Conservation (phyloP, 2,888 invertebrate genomes). For the Zygogramma bicolorata region DNA sequence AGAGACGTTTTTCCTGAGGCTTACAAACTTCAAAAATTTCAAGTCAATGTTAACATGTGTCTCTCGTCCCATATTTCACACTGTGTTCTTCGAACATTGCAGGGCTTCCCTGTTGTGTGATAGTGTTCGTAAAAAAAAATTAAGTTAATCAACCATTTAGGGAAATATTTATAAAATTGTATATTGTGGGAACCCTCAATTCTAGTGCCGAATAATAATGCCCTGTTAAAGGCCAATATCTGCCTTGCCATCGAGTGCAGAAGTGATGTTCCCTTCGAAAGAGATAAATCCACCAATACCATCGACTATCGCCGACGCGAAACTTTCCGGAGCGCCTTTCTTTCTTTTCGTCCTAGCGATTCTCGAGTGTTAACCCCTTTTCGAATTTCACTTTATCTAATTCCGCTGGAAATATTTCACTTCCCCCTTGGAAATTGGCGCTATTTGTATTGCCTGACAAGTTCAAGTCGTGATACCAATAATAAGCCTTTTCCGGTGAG, state of each 20-base stretch:
- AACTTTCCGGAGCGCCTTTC: constrained; percentile 1
- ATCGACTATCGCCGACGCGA: not conserved
- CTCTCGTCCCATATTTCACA: too few relatives aligned
- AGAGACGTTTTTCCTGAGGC: too few relatives aligned
- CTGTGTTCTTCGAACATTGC: too few relatives aligned
- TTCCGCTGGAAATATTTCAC: constrained; percentile 54
- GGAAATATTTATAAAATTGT: too few relatives aligned
- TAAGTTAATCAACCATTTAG: too few relatives aligned
- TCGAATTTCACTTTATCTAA: constrained; percentile 54
- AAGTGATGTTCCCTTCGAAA: not conserved
- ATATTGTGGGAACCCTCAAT: not conserved
- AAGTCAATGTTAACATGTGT: too few relatives aligned
- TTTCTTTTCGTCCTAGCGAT: constrained; percentile 19
- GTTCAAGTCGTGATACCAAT: constrained; percentile 54
- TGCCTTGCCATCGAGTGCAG: not conserved
- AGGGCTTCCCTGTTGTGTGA: too few relatives aligned
- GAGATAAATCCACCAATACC: constrained; percentile 7
- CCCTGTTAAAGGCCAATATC: not conserved
- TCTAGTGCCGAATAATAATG: not conserved
- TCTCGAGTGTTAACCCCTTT: constrained; percentile 47
- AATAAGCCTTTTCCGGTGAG: constrained; percentile 46
- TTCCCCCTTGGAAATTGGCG: constrained; percentile 51
- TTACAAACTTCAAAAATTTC: too few relatives aligned
- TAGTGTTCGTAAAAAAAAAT: too few relatives aligned
- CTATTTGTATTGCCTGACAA: constrained; percentile 55